These are phyloP conservation scores for Drosophila murphyi DNA, from an alignment of 1,140 invertebrate species.

Conservation along the genomic window DNA sequence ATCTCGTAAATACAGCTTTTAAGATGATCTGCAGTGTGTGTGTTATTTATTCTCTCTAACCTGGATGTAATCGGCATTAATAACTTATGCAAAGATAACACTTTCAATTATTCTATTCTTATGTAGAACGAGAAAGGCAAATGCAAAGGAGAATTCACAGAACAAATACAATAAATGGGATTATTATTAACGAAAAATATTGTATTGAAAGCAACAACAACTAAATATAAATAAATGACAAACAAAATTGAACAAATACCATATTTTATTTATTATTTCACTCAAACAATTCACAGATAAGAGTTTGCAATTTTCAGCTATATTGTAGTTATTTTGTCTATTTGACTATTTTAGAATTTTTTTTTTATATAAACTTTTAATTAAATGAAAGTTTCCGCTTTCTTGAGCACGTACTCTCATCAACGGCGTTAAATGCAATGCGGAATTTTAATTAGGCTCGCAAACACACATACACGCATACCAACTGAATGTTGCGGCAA, in stretches of 20 bases:
- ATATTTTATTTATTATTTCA: constrained; percentile 14
- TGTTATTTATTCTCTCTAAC: not conserved
- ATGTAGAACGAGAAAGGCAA: constrained; percentile 34
- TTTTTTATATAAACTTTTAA: constrained; percentile 63
- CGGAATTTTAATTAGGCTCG: constrained; percentile 79
- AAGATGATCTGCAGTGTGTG: constrained; percentile 39
- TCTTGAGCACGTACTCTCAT: constrained; percentile 79
- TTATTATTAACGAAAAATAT: constrained; percentile 61
- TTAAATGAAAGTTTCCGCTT: constrained; percentile 78
- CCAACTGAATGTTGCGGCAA: constrained; percentile 13
- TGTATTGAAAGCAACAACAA: constrained; percentile 68
- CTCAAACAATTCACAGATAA: too few relatives aligned
- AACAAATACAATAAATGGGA: constrained; percentile 63
- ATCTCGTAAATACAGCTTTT: constrained; percentile 42
- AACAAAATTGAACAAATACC: constrained; percentile 51
- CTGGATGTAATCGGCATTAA: not conserved
- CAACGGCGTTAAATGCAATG: constrained; percentile 78
- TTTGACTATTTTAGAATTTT: not conserved
- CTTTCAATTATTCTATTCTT: constrained; percentile 38
- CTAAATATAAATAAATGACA: constrained; percentile 78
- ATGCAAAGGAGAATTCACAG: constrained; percentile 41
- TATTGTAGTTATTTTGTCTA: constrained; percentile 12
- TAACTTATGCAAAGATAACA: constrained; percentile 1
- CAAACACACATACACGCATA: constrained; percentile 34
- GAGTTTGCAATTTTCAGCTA: constrained; percentile 15